Conservation (phyloP, 2,113 vertebrate species). For the Antigone vipio region DNA sequence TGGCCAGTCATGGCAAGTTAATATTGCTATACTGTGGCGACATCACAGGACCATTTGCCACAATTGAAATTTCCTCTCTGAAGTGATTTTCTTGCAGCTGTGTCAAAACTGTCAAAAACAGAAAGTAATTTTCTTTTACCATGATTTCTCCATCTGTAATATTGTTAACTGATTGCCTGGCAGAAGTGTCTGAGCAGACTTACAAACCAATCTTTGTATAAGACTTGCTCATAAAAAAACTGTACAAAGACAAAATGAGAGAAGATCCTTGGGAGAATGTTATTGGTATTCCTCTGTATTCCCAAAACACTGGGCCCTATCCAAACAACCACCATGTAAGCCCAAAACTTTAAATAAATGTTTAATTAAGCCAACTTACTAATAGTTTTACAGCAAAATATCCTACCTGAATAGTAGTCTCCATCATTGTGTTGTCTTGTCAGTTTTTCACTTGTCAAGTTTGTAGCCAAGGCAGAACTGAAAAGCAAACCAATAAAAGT, state of each 20-base stretch:
- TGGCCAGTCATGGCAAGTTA: neutral
- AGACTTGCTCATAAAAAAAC: neutral
- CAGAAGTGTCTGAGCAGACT: neutral
- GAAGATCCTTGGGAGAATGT: neutral
- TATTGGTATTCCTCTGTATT: neutral
- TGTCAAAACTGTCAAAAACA: neutral
- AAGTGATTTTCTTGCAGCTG: neutral
- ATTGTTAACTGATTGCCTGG: neutral
- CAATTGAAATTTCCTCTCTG: neutral
- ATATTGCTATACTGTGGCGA: neutral
- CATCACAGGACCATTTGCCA: neutral
- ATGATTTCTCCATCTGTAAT: neutral
- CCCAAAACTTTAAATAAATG: neutral
- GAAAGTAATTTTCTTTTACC: neutral
- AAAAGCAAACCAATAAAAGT: conserved; percentile 35
- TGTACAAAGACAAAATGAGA: neutral
- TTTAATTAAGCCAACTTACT: neutral
- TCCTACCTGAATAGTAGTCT: conserved; percentile 69
- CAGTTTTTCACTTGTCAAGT: conserved; percentile 65
- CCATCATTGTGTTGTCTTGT: conserved; percentile 42
- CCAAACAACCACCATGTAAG: neutral
- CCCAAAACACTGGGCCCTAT: neutral
- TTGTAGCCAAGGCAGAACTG: conserved; percentile 60
- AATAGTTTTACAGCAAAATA: neutral
- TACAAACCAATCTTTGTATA: neutral